These are phyloP conservation scores for Atta colombica DNA, from an alignment of 1,140 invertebrate genomes.

Conservation along the genomic window DNA sequence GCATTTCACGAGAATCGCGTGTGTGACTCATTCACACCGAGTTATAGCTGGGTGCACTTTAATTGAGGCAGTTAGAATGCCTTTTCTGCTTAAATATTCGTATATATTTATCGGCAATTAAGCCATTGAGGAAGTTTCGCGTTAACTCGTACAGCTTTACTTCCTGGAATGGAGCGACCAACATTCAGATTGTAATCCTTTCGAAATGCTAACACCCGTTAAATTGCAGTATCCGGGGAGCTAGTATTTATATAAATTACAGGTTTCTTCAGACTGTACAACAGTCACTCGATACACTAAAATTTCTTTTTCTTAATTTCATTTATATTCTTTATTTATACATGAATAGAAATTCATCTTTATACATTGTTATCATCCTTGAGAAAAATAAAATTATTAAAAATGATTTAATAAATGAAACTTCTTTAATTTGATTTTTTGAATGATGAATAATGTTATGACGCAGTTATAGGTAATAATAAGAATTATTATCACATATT, in stretches of 20 bases:
- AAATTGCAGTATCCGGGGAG: slow-evolving; percentile 60
- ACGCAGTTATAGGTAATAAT: too few species aligned
- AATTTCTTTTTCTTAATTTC: neutral
- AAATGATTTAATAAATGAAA: neutral
- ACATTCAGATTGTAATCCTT: slow-evolving; percentile 57
- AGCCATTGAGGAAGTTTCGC: slow-evolving; percentile 67
- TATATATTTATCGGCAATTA: slow-evolving; percentile 75
- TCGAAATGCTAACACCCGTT: slow-evolving; percentile 68
- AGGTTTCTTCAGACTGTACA: slow-evolving; percentile 5
- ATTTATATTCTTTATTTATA: neutral
- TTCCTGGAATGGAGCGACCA: slow-evolving; percentile 51
- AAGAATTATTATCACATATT: too few species aligned
- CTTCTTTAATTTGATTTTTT: too few species aligned
- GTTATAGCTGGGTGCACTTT: slow-evolving; percentile 61
- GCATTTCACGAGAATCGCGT: slow-evolving; percentile 37
- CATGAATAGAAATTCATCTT: neutral
- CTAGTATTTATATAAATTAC: slow-evolving; percentile 56
- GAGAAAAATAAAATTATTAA: neutral
- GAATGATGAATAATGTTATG: too few species aligned
- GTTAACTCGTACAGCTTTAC: slow-evolving; percentile 57
- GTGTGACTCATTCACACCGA: slow-evolving; percentile 18
- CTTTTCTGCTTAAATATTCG: slow-evolving; percentile 63
- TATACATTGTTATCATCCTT: neutral
- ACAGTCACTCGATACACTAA: neutral
- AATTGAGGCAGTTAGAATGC: slow-evolving; percentile 67